phyloP scores from a whole-genome alignment of 1,140 invertebrate genomes.

The Pollicipes pollicipes region DNA sequence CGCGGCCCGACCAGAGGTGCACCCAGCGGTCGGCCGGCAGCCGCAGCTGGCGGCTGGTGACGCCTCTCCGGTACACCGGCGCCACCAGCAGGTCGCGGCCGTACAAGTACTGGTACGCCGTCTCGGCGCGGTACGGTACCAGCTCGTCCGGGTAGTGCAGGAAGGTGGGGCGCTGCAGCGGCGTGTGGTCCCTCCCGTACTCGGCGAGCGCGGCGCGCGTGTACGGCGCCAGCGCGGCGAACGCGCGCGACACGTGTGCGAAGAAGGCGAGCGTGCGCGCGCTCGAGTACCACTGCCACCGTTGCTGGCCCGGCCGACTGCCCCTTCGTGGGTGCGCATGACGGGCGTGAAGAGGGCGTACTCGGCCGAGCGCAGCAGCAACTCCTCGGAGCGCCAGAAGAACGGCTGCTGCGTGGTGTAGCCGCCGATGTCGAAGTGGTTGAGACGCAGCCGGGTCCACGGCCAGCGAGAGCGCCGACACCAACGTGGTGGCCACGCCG shows the following conservation, averaged over 20 bases:
- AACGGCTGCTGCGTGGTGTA: conserved; percentile 24
- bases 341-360: conserved; percentile 28
- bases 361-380: conserved; percentile 28
- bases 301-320: conserved; percentile 25
- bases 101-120: conserved; percentile 27
- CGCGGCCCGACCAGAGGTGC: conserved; percentile 11
- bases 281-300: conserved; percentile 26
- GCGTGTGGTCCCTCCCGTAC: conserved; percentile 19
- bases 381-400: conserved; percentile 22
- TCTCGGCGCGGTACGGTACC: conserved; percentile 13
- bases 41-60: conserved; percentile 13
- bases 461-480: conserved; percentile 23
- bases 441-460: conserved; percentile 25
- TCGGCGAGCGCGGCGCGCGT: conserved; percentile 19
- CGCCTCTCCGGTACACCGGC: conserved; percentile 21
- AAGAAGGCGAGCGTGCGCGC: conserved; percentile 22
- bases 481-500: conserved; percentile 25
- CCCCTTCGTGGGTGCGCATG: conserved; percentile 30
- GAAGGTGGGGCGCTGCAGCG: conserved; percentile 26
- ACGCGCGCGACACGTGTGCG: conserved; percentile 23
- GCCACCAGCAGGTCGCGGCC: conserved; percentile 27
- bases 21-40: conserved; percentile 13
- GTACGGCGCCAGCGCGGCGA: conserved; percentile 23
- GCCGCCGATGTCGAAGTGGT: conserved; percentile 30
- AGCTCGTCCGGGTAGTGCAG: conserved; percentile 23